A percentile compares a stretch with the other conserved stretches of the same genome.
Evolutionary conservation across 2,888 invertebrate species (phyloP).

Genomic region (Alloscopus bannaensis): DNA sequence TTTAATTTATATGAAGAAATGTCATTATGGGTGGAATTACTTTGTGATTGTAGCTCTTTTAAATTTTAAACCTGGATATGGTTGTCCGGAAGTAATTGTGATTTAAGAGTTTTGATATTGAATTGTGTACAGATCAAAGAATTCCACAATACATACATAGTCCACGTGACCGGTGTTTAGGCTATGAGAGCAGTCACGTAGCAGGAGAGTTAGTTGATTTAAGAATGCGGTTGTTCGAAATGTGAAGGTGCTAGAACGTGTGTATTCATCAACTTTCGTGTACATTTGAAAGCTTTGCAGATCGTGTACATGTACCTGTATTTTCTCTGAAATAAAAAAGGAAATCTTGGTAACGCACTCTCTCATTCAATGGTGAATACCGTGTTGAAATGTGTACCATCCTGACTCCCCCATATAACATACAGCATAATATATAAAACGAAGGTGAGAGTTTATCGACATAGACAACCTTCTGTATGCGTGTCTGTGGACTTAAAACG

Average conservation of each 20-base stretch:
- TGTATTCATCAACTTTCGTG: conserved; percentile 35
- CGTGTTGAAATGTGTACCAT: no score
- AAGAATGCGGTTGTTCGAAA: no score
- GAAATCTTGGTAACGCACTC: no score
- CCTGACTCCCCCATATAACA: no score
- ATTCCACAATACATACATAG: neutral
- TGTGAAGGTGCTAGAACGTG: conserved; percentile 42
- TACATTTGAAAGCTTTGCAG: conserved; percentile 49
- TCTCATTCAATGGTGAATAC: no score
- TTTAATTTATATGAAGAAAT: neutral
- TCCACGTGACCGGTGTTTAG: neutral
- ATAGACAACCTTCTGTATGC: no score
- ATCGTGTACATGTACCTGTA: conserved; percentile 62
- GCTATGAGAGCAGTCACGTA: neutral
- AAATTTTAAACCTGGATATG: conserved; percentile 2
- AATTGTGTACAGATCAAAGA: conserved; percentile 17
- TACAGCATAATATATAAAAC: no score
- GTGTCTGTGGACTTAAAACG: no score
- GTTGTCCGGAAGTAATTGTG: conserved; percentile 18
- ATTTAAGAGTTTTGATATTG: conserved; percentile 31
- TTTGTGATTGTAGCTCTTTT: neutral
- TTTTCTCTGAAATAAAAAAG: conserved; percentile 50
- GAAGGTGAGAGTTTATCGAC: no score
- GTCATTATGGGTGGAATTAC: neutral
- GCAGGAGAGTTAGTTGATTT: no score